Evolutionary conservation across 2,888 invertebrate genomes (phyloP).

Genomic region (Morpho helenor): DNA sequence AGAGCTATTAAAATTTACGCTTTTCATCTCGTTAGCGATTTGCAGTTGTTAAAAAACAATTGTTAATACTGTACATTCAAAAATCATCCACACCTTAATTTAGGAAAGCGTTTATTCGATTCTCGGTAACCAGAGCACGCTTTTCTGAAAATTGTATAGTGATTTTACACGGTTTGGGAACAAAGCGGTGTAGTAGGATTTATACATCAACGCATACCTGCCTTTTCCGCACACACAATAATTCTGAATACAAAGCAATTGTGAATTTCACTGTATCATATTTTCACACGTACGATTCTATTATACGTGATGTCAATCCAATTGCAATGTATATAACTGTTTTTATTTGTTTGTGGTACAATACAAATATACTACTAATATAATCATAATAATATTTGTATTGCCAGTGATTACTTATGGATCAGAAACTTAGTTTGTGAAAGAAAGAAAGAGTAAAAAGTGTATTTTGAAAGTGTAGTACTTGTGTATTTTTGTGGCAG

Average conservation of each 20-base stretch:
- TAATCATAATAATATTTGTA: too few species aligned
- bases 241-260: constrained; percentile 38
- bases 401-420: too few species aligned
- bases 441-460: too few species aligned
- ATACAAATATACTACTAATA: too few species aligned
- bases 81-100: not conserved
- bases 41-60: constrained; percentile 7
- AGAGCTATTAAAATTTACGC: too few species aligned
- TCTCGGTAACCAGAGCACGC: not conserved
- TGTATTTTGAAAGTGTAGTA: too few species aligned
- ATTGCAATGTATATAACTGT: too few species aligned
- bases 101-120: constrained; percentile 1
- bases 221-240: constrained; percentile 29
- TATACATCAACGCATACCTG: constrained; percentile 47
- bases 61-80: not conserved
- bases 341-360: too few species aligned
- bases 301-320: too few species aligned
- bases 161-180: constrained; percentile 30
- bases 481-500: too few species aligned
- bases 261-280: not conserved
- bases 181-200: constrained; percentile 34
- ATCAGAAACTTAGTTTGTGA: too few species aligned
- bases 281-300: not conserved
- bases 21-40: not conserved
- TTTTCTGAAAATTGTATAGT: constrained; percentile 30